Conservation (phyloP, 1,140 invertebrate genomes). For the Drosophila repletoides region DNA sequence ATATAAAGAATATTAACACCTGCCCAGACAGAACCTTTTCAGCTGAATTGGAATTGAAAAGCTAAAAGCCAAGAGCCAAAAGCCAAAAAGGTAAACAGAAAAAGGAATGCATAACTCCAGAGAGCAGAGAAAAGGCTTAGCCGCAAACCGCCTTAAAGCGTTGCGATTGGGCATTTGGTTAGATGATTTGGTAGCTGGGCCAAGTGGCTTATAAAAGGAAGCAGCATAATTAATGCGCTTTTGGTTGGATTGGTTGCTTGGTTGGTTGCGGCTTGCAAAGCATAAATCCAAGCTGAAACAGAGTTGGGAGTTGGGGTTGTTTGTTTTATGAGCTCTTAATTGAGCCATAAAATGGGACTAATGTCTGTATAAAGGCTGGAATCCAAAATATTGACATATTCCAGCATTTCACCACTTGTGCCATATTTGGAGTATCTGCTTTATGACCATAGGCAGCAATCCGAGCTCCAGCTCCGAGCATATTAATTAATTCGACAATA, state of each 20-base stretch:
- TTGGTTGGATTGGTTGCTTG: constrained; percentile 30
- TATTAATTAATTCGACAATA: not conserved
- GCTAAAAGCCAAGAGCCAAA: constrained; percentile 19
- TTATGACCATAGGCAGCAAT: constrained; percentile 11
- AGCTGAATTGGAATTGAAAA: constrained; percentile 38
- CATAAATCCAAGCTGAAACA: constrained; percentile 31
- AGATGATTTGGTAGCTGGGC: not conserved
- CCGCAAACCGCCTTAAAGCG: constrained; percentile 32
- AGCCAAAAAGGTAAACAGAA: constrained; percentile 8
- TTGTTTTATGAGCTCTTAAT: constrained; percentile 73
- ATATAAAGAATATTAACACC: constrained; percentile 56
- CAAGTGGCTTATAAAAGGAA: constrained; percentile 20
- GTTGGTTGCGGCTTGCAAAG: constrained; percentile 1
- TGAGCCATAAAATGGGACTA: constrained; percentile 62
- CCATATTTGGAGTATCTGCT: not conserved
- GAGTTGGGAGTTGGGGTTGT: constrained; percentile 2
- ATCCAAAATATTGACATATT: constrained; percentile 42
- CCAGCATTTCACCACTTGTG: constrained; percentile 18
- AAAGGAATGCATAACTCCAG: constrained; percentile 1
- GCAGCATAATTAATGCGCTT: constrained; percentile 75
- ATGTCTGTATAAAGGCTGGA: constrained; percentile 45
- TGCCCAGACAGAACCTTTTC: constrained; percentile 16
- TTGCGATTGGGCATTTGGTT: constrained; percentile 27
- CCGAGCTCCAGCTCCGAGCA: not conserved
- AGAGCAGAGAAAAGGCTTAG: not conserved